Evolutionary conservation across 2,888 invertebrate genomes (phyloP), one percentile per base, ranked within the genome.

Genomic region (Philopedon plagiatum): DNA sequence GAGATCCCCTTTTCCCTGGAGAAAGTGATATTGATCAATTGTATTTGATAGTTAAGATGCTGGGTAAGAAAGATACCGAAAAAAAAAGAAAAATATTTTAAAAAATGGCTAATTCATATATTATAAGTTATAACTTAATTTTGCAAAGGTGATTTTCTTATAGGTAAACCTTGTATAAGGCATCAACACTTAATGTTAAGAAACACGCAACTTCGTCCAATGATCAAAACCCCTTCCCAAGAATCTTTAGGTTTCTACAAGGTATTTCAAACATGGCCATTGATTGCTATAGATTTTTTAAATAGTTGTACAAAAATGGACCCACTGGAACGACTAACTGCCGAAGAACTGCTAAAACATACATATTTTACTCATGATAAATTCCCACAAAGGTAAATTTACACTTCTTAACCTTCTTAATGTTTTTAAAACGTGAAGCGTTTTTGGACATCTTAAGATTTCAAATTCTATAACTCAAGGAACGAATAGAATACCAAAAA

Each of bases 1-100:
- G 95, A 0, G 94, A 94, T 79, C 94, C 96, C 0, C 84, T 96
- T 60, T 95, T 95, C 85, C 95, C 96, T 0, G 96, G 96, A 0
- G 94, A 96, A 80, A 95, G 95, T 0, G 96, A 96, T 83, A 93
- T 96, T 64, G 96, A 96, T 83, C 96, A 96, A 81, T 87, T 96
- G 0, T 94, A 92, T 78, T 90, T 93, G 75, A 95, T 96, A 75
- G 92, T 93, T 39, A 92, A 91, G 85, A 88, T 91, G 81, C 88
- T 95, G 73, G 96, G 95, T 91, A 78, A 86, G 88, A 37, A n/a
- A 29, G 37, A 29, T n/a, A 13, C 3, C 34, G 19, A 13, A 41
- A 0, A 51, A 1, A 51, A 54, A n/a, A 5, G 13, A 29, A 15
- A 8, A 0, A 51, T 3, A 7, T 18, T 19, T 21, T 9, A 11